Base-by-base conservation (phyloP, 92 coral and sea anemone genomes). In the Pocillopora grandis region DNA sequence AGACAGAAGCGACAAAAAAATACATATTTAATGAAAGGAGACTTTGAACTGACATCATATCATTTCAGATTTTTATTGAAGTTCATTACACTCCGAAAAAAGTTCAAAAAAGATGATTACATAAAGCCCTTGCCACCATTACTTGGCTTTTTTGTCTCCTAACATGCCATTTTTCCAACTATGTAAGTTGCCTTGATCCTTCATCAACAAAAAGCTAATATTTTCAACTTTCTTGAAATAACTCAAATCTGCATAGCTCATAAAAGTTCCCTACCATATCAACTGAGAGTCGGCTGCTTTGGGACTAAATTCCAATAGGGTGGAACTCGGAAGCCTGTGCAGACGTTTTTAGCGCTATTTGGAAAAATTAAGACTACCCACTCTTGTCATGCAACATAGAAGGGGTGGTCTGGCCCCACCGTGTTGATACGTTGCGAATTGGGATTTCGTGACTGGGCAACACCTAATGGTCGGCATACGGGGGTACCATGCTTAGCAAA, bases 121-220 rank as follows among this genome's bases (percentile, higher is more conserved):
- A 62, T 75, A 62, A 56, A 75, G 52, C 36, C 63, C 78, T 75
- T 35, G 62, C 63, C 63, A 56, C 35, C 19, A 62, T 56, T 62
- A 75, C 78, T 55, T 75, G 78, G 64, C 78, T 75, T 55, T 75
- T 75, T 75, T 62, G 36, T 35, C 78, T 75, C 78, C 78, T 52
- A 20, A 52, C 78, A 23, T 75, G 52, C 67, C 20, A 6, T 61
- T 76, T 76, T 74, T 18, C 64, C 37, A 3, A 52, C 78, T 59
- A 55, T 63, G 36, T 1, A 20, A 36, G 19, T 55, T 56, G 18
- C 9, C 63, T 55, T 74, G 0, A 74, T 74, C 80, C 3, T 21
- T 35, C 69, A 61, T 56, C 80, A 12, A 76, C 67, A 76, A 55
- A 76, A 76, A 76, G 80, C 67, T 76, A 11, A 76, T n/a, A 20